Conservation (phyloP, 1,140 invertebrate genomes). For the Antheraea pernyi region DNA sequence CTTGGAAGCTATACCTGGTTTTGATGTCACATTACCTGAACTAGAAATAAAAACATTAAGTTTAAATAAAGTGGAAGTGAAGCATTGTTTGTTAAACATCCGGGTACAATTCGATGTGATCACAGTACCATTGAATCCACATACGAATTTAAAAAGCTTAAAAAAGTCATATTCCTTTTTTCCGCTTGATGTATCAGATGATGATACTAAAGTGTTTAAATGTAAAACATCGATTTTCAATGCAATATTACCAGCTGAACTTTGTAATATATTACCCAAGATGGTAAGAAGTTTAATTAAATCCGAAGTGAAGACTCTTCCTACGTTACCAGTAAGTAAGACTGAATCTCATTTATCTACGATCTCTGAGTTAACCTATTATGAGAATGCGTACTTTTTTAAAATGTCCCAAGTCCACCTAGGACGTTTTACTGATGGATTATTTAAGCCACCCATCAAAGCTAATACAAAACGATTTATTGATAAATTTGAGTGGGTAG, state of each 20-base stretch:
- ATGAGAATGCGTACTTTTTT: conserved; percentile 12
- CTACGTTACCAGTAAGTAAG: conserved; percentile 18
- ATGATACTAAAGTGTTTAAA: conserved; percentile 52
- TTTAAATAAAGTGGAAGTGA: conserved; percentile 50
- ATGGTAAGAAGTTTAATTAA: conserved; percentile 36
- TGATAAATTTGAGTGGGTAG: not conserved
- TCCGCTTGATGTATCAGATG: conserved; percentile 34
- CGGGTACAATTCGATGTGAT: conserved; percentile 58
- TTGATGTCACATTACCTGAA: conserved; percentile 38
- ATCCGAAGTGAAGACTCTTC: not conserved
- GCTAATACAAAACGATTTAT: not conserved
- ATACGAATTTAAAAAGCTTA: conserved; percentile 8
- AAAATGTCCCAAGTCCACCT: not conserved
- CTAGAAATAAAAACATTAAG: conserved; percentile 57
- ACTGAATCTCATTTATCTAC: conserved; percentile 28
- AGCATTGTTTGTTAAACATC: conserved; percentile 55
- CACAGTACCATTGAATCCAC: conserved; percentile 31
- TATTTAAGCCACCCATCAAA: not conserved
- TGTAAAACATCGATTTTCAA: conserved; percentile 53
- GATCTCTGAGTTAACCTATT: conserved; percentile 33
- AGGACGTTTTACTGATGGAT: not conserved
- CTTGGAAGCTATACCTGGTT: conserved; percentile 42
- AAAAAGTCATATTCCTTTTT: conserved; percentile 36
- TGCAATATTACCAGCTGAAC: conserved; percentile 54
- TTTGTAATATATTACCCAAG: conserved; percentile 57